phyloP scores from a whole-genome alignment of 2,888 invertebrate genomes.

The Agrochola circellaris region DNA sequence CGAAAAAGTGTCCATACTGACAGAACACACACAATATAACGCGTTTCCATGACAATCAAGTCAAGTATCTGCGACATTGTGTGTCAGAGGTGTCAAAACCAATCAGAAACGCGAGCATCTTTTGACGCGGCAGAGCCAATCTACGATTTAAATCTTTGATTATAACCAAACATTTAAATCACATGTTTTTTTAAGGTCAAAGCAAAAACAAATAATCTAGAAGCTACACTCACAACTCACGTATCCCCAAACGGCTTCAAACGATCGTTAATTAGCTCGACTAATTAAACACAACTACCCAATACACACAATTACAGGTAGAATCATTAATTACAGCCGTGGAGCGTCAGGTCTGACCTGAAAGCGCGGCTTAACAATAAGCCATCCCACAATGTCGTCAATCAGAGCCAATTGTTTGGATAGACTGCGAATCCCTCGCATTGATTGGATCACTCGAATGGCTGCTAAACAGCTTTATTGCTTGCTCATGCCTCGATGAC shows the following conservation, averaged over 20 bases:
- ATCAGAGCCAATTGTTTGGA: constrained; percentile 66
- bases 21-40: too few species aligned
- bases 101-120: too few species aligned
- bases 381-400: constrained; percentile 60
- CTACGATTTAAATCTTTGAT: too few species aligned
- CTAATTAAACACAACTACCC: constrained; percentile 32
- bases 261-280: constrained; percentile 19
- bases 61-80: too few species aligned
- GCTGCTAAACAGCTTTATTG: constrained; percentile 59
- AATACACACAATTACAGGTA: constrained; percentile 43
- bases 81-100: too few species aligned
- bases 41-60: too few species aligned
- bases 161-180: too few species aligned
- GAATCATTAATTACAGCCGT: constrained; percentile 48
- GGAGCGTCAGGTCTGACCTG: constrained; percentile 24
- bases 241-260: background rate
- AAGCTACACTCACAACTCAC: background rate
- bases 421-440: constrained; percentile 50
- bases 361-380: constrained; percentile 52
- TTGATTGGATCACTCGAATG: constrained; percentile 60
- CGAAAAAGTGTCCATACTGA: too few species aligned
- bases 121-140: too few species aligned
- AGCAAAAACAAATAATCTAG: background rate
- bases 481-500: constrained; percentile 48
- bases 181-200: background rate